Percentiles rank a stretch among this genome's conserved stretches.
Conservation (phyloP, 2,888 invertebrate species). For the Drosophila neonasuta region DNA sequence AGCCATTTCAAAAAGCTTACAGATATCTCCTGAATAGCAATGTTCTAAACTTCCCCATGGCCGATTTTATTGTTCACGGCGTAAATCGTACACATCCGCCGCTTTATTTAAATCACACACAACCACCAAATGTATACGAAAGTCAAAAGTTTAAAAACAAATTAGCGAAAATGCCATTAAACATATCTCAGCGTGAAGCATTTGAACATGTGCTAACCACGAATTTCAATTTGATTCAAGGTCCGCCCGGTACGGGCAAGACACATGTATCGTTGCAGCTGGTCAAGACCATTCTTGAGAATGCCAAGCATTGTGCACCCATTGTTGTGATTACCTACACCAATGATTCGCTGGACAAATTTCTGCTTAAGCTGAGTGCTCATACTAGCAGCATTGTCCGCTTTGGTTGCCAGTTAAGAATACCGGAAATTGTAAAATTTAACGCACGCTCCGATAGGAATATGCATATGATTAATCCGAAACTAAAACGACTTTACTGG, state of each 20-base stretch:
- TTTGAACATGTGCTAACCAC: slow-evolving; percentile 86
- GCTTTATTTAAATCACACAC: slow-evolving; percentile 80
- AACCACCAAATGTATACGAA: slow-evolving; percentile 47
- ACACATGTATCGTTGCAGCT: slow-evolving; percentile 90
- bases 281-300: slow-evolving; percentile 86
- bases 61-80: slow-evolving; percentile 86
- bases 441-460: slow-evolving; percentile 80
- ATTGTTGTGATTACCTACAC: slow-evolving; percentile 91
- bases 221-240: slow-evolving; percentile 90
- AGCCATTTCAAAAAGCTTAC: slow-evolving; percentile 89
- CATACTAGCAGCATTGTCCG: slow-evolving; percentile 85
- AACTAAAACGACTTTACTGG: slow-evolving; percentile 70
- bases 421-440: slow-evolving; percentile 83
- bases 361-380: slow-evolving; percentile 87
- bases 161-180: slow-evolving; percentile 81
- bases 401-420: slow-evolving; percentile 87
- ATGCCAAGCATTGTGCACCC: slow-evolving; percentile 83
- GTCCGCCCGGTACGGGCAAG: slow-evolving; percentile 94
- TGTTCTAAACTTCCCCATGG: slow-evolving; percentile 85
- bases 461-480: slow-evolving; percentile 56
- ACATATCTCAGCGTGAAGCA: slow-evolving; percentile 87
- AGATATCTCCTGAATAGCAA: slow-evolving; percentile 85
- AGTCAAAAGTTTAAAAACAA: slow-evolving; percentile 57
- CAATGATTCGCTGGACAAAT: slow-evolving; percentile 93
- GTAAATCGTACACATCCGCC: slow-evolving; percentile 71